phyloP scores from a whole-genome alignment of 1,140 invertebrate genomes.

The Nilaparvata lugens region DNA sequence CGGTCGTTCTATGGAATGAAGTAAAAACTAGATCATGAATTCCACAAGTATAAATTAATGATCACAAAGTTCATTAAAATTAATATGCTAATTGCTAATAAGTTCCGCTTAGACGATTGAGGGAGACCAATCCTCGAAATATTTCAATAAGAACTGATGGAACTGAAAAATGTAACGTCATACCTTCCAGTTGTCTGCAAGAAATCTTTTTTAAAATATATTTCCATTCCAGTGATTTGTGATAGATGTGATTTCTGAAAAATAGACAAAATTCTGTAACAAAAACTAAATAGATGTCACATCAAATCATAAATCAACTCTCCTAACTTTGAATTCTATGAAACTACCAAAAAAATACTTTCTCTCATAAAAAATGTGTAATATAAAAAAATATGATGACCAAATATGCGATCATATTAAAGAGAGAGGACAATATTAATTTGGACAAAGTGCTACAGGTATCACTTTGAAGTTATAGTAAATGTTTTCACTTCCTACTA shows the following conservation, averaged over 20 bases:
- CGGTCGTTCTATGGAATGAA: background rate
- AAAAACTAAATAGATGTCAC: too few relatives aligned
- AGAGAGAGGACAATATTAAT: too few relatives aligned
- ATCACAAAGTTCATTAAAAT: background rate
- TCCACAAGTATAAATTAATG: background rate
- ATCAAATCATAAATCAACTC: too few relatives aligned
- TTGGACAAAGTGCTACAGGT: too few relatives aligned
- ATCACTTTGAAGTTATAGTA: too few relatives aligned
- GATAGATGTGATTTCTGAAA: slow-evolving; percentile 70
- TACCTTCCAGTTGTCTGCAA: slow-evolving; percentile 85
- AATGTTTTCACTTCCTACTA: too few relatives aligned
- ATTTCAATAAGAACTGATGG: background rate
- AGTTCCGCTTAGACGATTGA: background rate
- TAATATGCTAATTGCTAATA: background rate
- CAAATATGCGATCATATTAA: too few relatives aligned
- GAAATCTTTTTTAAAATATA: slow-evolving; percentile 91
- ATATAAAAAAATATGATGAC: too few relatives aligned
- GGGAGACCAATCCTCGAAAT: background rate
- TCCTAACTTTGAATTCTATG: too few relatives aligned
- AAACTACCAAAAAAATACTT: too few relatives aligned
- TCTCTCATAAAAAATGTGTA: too few relatives aligned
- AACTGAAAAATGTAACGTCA: slow-evolving; percentile 7
- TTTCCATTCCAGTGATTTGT: slow-evolving; percentile 63
- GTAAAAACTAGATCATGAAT: background rate
- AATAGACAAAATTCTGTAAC: slow-evolving; percentile 21